Evolutionary conservation across 1,140 invertebrate species (phyloP), one percentile per base, ranked within the genome.

Genomic region (Pseudomyrmex sp.): DNA sequence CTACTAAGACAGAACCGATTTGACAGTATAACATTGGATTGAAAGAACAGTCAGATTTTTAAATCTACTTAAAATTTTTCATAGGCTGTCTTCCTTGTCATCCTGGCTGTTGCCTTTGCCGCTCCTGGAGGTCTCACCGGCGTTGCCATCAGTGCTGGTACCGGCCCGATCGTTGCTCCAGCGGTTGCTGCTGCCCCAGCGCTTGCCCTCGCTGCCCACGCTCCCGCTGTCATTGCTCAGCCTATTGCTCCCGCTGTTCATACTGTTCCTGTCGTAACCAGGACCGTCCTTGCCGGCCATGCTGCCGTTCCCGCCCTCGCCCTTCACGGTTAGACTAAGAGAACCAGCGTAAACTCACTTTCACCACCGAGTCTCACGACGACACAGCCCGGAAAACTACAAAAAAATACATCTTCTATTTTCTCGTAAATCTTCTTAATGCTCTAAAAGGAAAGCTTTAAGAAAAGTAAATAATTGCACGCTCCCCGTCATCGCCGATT

Each of bases 201-300:
- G 82, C n/a, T 15, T 15, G 54, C 18, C 54, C 88, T 94, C 13
- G 69, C 92, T 65, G 85, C 86, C 58, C 82, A 85, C 73, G 90
- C 90, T 9, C 77, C 89, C 1, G 70, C 85, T 76, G 90, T 91
- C 15, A 72, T 90, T 20, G 83, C 83, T 68, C 90, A 91, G 61
- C 92, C 92, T 20, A 74, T 90, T n/a, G 90, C 91, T 2, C 91
- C 92, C 23, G n/a, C 63, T n/a, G 89, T 93, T 26, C 93, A 92
- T 76, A 56, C 65, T 18, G 58, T 88, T 1, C 90, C 93, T 59
- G 91, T 94, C 82, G 91, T 94, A 82, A 94, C 93, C 91, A 92
- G 85, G 68, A 95, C 94, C 83, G 82, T 95, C 86, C 75, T 95
- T 90, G 73, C 95, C 92, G 87, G 94, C 18, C 88, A 89, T 92